Base-by-base conservation (phyloP, 2,797 vertebrate genomes). In the Acropternis orthonyx region DNA sequence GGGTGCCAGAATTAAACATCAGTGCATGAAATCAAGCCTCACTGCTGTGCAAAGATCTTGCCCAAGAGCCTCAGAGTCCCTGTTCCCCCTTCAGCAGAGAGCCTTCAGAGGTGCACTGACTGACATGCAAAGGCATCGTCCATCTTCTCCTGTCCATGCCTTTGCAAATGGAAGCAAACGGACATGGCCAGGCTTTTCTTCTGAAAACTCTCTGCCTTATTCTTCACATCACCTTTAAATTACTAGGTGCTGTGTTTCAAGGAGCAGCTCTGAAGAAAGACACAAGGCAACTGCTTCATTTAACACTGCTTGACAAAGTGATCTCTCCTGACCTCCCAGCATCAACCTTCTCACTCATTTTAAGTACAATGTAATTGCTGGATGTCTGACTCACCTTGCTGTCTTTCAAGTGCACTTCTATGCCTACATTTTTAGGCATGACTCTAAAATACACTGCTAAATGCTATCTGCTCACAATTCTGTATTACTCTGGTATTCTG, bases 321-420 rank as follows among this genome's bases (percentile, higher is more conserved):
- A 93, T 92, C 89, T 95, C 37, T 86, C 69, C 7, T 88, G 91
- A 95, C 93, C 89, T 94, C 77, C 72, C 81, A 94, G 85, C 92
- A 95, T 58, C 72, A 89, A 28, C 85, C 39, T 77, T 86, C 80
- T 92, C 85, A 43, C 79, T 94, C 77, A 59, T 94, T 95, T 80
- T 85, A 92, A 93, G 91, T n/a, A 74, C 83, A 82, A 7, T 37
- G 74, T 95, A 95, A 95, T 95, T 96, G 92, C 91, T 89, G 85
- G 48, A 58, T 90, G 56, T 74, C 94, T 95, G 89, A 81, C 61
- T 95, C 85, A 88, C 82, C 86, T 93, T 1, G 0, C 43, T 82
- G 54, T 85, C 88, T 93, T 96, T 94, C 71, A 92, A 83, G 65
- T 82, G 61, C 49, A 49, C 41, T 81, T 88, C 73, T 92, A 14